These are phyloP conservation scores for Tetraneura akinire DNA, from an alignment of 1,140 invertebrate species.

Conservation along the genomic window DNA sequence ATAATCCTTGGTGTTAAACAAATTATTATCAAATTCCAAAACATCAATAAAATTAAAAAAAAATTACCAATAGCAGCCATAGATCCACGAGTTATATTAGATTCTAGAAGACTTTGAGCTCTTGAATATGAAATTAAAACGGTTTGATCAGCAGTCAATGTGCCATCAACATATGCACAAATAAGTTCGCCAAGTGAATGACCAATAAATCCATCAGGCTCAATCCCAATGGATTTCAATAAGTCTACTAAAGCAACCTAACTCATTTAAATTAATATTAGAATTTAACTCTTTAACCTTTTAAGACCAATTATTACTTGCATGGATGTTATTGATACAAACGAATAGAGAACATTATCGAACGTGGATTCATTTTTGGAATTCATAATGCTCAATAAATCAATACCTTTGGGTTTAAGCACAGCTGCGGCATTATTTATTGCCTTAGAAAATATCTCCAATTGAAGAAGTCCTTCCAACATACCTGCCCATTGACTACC, in stretches of 20 bases:
- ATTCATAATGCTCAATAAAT: slow-evolving; percentile 67
- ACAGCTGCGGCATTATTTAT: slow-evolving; percentile 64
- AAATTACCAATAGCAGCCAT: slow-evolving; percentile 64
- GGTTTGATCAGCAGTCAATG: slow-evolving; percentile 67
- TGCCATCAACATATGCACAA: slow-evolving; percentile 73
- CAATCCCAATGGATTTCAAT: slow-evolving; percentile 62
- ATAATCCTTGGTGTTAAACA: slow-evolving; percentile 21
- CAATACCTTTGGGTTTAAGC: slow-evolving; percentile 64
- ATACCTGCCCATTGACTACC: slow-evolving; percentile 70
- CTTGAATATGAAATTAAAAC: slow-evolving; percentile 67
- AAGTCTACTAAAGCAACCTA: slow-evolving; percentile 80
- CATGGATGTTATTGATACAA: slow-evolving; percentile 77
- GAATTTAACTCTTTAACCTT: not conserved
- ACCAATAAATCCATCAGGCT: slow-evolving; percentile 69
- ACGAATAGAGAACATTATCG: slow-evolving; percentile 67
- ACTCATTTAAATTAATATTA: not conserved
- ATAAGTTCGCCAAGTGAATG: slow-evolving; percentile 71
- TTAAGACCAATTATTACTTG: slow-evolving; percentile 63
- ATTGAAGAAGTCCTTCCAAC: slow-evolving; percentile 65
- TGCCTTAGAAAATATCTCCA: slow-evolving; percentile 69
- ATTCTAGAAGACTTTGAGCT: slow-evolving; percentile 65
- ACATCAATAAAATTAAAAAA: not conserved
- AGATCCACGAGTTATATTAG: slow-evolving; percentile 62
- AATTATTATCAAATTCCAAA: not conserved
- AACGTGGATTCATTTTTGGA: slow-evolving; percentile 64